Evolutionary conservation across 2,888 invertebrate genomes (phyloP).

Genomic region (Noctua fimbriata): DNA sequence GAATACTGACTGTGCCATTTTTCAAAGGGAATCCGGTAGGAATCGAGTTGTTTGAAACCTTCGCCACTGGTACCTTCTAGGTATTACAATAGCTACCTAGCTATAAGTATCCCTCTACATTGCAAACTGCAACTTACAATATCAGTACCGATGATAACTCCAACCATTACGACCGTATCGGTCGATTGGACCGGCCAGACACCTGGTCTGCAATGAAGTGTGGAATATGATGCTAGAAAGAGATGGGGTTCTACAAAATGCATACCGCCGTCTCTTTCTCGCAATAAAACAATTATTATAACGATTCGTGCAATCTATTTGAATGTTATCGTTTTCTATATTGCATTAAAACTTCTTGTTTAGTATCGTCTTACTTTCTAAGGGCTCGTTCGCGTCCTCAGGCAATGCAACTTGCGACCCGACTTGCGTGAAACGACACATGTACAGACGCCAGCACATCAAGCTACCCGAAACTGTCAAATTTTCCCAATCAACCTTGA

Average conservation of each 20-base stretch:
- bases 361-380: slow-evolving; percentile 8
- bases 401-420: neutral
- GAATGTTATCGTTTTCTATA: slow-evolving; percentile 1
- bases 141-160: neutral
- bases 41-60: no score
- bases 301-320: slow-evolving; percentile 2
- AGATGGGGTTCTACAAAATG: slow-evolving; percentile 5
- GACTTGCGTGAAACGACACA: neutral
- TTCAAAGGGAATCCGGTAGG: no score
- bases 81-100: neutral
- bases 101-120: neutral
- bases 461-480: no score
- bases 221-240: slow-evolving; percentile 24
- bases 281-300: slow-evolving; percentile 39
- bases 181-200: slow-evolving; percentile 37
- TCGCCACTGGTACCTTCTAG: neutral
- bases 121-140: slow-evolving; percentile 28
- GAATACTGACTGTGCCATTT: no score
- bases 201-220: slow-evolving; percentile 48
- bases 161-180: slow-evolving; percentile 31
- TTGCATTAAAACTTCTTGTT: slow-evolving; percentile 18
- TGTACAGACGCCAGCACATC: neutral
- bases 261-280: slow-evolving; percentile 18
- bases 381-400: neutral
- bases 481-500: no score